Percentiles rank a stretch among this genome's conserved stretches.
Conservation (phyloP, 2,113 vertebrate genomes). For the Rhizomys pruinosus region DNA sequence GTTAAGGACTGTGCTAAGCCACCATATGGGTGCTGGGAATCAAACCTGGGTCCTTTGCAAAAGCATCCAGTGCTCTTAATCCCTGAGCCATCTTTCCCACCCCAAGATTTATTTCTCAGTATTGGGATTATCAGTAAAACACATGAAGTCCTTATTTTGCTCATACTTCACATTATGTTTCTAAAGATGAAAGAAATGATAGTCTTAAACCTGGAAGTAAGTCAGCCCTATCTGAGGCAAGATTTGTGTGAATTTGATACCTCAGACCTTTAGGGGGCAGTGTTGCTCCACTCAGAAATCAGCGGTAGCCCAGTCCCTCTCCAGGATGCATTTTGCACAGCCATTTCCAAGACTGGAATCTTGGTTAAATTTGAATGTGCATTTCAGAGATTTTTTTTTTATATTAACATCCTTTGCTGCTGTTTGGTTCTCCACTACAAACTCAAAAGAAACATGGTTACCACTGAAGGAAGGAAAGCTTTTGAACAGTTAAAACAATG, state of each 20-base stretch:
- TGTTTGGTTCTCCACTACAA: not conserved
- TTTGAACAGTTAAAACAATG: conserved; percentile 40
- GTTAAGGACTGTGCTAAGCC: no score
- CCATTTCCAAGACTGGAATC: not conserved
- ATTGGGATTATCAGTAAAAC: not conserved
- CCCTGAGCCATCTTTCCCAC: no score
- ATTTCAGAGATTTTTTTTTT: conserved; percentile 40
- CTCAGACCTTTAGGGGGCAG: conserved; percentile 69
- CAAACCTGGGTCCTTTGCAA: no score
- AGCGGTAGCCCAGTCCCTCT: no score
- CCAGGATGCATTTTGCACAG: not conserved
- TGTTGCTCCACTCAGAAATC: conserved; percentile 20
- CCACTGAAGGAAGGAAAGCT: conserved; percentile 18
- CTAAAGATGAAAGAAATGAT: conserved; percentile 26
- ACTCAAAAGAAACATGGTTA: conserved; percentile 53
- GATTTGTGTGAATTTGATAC: not conserved
- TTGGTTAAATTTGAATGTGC: conserved; percentile 4
- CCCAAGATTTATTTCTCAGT: conserved; percentile 19
- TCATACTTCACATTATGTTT: not conserved
- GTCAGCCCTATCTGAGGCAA: not conserved
- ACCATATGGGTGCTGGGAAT: no score
- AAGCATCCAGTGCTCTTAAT: no score
- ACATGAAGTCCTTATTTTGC: not conserved
- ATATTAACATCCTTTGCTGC: not conserved
- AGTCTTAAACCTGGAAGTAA: not conserved